Evolutionary conservation across 1,140 invertebrate genomes (phyloP).

Genomic region (Forficula auricularia): DNA sequence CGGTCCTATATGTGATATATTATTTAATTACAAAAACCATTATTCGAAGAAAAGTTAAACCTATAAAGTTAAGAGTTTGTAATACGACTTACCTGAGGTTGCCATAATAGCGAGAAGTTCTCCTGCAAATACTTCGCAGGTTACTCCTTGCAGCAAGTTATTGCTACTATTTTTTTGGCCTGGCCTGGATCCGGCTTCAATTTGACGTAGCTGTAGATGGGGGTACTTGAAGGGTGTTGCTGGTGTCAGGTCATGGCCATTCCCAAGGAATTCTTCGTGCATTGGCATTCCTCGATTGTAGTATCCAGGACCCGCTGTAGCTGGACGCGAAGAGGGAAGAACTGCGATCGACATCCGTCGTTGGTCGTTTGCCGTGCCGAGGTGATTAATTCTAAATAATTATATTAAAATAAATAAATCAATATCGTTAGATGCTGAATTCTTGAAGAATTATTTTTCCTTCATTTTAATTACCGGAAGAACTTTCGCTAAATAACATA

Average conservation of each 20-base stretch:
- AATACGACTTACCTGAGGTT: conserved; percentile 42
- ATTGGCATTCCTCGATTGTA: too few relatives aligned
- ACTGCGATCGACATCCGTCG: conserved; percentile 16
- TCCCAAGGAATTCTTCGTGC: too few relatives aligned
- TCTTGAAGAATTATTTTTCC: too few relatives aligned
- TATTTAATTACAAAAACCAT: too few relatives aligned
- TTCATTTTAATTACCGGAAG: too few relatives aligned
- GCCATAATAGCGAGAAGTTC: conserved; percentile 80
- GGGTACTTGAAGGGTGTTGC: conserved; percentile 32
- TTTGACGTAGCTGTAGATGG: conserved; percentile 43
- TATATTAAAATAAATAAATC: too few relatives aligned
- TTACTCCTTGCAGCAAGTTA: conserved; percentile 46
- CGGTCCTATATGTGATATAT: too few relatives aligned
- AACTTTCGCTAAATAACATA: too few relatives aligned
- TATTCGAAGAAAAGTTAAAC: too few relatives aligned
- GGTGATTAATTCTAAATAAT: neutral
- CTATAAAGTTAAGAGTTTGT: too few relatives aligned
- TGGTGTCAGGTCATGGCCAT: neutral
- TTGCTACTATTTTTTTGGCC: conserved; percentile 14
- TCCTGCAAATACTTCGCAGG: conserved; percentile 69
- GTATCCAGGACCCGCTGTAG: too few relatives aligned
- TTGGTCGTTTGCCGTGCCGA: neutral
- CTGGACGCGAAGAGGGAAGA: conserved; percentile 7
- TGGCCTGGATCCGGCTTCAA: conserved; percentile 24
- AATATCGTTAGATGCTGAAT: too few relatives aligned